Evolutionary conservation across 2,113 vertebrate species (phyloP).

Genomic region (Phycodurus eques): DNA sequence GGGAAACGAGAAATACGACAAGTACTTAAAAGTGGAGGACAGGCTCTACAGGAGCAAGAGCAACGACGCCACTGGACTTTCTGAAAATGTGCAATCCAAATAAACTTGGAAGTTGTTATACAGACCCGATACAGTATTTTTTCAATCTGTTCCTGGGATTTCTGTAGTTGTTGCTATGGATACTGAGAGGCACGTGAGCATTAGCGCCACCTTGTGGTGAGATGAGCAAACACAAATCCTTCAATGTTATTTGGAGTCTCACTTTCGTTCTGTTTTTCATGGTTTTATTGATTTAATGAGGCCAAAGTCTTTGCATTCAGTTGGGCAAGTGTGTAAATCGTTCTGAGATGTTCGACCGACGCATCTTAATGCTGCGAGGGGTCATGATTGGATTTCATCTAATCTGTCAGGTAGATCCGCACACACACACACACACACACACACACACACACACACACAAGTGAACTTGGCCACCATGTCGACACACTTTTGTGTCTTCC

Average conservation of each 20-base stretch:
- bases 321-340: not conserved
- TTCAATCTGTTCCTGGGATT: not conserved
- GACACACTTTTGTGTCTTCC: not conserved
- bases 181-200: not conserved
- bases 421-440: not conserved
- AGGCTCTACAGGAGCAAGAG: constrained; percentile 3
- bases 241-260: not conserved
- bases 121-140: not conserved
- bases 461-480: not conserved
- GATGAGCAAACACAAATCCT: not conserved
- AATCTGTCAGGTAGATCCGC: constrained; percentile 54
- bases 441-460: not conserved
- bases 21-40: constrained; percentile 13
- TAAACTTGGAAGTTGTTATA: not conserved
- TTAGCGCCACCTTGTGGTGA: not conserved
- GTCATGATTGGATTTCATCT: constrained; percentile 57
- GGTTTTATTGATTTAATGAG: not conserved
- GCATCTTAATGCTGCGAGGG: constrained; percentile 3
- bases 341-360: not conserved
- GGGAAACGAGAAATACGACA: constrained; percentile 11
- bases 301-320: not conserved
- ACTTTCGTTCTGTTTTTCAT: not conserved
- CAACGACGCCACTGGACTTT: not conserved
- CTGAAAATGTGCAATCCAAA: not conserved
- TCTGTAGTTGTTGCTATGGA: not conserved